These are phyloP conservation scores for Chromobotia macracanthus DNA, from an alignment of 2,797 vertebrate species.

Conservation along the genomic window DNA sequence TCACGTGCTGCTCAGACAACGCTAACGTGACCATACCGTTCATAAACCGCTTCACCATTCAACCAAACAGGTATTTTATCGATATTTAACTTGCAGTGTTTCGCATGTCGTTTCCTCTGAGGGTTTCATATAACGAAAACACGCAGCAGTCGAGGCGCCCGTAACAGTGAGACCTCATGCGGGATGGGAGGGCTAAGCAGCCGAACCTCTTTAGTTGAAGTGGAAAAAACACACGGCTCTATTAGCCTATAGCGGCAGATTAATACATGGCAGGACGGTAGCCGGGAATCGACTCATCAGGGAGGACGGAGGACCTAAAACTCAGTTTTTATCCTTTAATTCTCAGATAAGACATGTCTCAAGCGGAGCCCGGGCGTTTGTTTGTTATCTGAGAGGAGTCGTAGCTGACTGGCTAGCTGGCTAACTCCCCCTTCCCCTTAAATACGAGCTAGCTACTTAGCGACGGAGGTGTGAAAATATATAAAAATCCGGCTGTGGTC, in stretches of 20 bases:
- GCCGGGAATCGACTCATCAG: neutral
- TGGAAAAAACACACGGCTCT: slow-evolving; percentile 62
- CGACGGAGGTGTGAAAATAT: slow-evolving; percentile 41
- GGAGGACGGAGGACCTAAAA: slow-evolving; percentile 13
- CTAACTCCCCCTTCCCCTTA: slow-evolving; percentile 8
- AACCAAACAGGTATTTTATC: neutral
- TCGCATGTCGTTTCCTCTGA: neutral
- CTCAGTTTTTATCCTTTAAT: neutral
- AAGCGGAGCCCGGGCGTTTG: neutral
- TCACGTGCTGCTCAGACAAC: neutral
- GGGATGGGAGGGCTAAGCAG: slow-evolving; percentile 52
- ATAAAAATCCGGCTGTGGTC: slow-evolving; percentile 25
- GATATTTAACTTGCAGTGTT: neutral
- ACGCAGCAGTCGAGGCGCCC: neutral
- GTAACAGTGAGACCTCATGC: neutral
- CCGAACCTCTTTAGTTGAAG: slow-evolving; percentile 13
- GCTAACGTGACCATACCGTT: neutral
- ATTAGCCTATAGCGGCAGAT: slow-evolving; percentile 58
- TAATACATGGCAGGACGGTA: slow-evolving; percentile 61
- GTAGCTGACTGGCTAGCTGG: slow-evolving; percentile 60
- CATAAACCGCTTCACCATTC: neutral
- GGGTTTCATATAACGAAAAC: neutral
- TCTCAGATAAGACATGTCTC: slow-evolving; percentile 44
- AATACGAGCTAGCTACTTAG: slow-evolving; percentile 63
- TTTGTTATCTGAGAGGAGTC: slow-evolving; percentile 57